Evolutionary conservation across 2,797 vertebrate genomes (phyloP), one percentile per base, ranked within the genome.

Genomic region (Rhabdophis nuchalis): DNA sequence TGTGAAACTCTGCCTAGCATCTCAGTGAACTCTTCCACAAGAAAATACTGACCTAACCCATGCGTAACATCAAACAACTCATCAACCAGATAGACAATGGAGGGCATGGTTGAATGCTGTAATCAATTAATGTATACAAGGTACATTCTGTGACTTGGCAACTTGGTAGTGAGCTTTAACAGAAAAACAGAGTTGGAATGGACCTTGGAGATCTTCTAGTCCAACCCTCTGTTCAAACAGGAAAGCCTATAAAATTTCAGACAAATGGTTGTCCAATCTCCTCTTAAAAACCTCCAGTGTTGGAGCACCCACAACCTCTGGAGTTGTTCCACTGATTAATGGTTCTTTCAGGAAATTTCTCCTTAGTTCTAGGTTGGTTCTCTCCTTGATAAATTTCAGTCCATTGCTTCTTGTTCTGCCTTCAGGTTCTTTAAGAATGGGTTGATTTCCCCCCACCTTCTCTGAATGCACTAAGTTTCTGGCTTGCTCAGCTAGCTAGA

Each of bases 391-490:
- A 32, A 68, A n/a, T 68, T 68, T 68, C n/a, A 32, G 18, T 68
- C 32, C 64, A 68, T 68, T 68, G n/a, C 64, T 68, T 68, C n/a
- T 68, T 68, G n/a, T 16, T 16, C n/a, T 68, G 64, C 14, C n/a
- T 68, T 68, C 64, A 8, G 14, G 64, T 68, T 68, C 64, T 68
- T 68, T 32, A 32, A 32, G n/a, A 32, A 68, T 68, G 32, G 13
- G n/a, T 32, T 68, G 14, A 32, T 5, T 16, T 13, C 11, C 4
- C 2, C 6, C 0, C 13, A 1, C 61, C 13, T 27, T 10, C n/a
- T n/a, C 32, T 77, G 18, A 77, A 77, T 41, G 41, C 0, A 4
- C 18, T 41, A 8, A 36, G 36, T 77, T 77, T 77, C 68, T 64
- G 29, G 61, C 29, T 77, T 41, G 32, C 68, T 77, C 72, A 82